Evolutionary conservation across 1,140 invertebrate species (phyloP).

Genomic region (Lithobius niger): DNA sequence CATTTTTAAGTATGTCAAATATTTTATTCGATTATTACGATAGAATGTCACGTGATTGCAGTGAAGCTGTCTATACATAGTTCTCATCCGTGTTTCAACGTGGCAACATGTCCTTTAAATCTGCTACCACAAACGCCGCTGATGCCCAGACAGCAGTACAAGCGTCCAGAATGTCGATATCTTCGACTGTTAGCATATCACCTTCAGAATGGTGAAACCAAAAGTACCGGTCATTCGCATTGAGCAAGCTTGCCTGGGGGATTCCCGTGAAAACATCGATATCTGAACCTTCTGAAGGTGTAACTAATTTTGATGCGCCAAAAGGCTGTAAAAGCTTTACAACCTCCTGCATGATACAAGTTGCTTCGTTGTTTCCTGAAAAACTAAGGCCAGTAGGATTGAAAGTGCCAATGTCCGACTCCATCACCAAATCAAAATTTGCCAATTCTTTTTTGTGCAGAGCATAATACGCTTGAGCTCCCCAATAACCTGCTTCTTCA

Average conservation of each 20-base stretch:
- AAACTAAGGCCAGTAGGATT: conserved; percentile 48
- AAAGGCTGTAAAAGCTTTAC: conserved; percentile 30
- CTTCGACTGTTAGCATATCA: conserved; percentile 60
- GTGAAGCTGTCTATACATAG: too few relatives aligned
- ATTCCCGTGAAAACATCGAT: conserved; percentile 36
- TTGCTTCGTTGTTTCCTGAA: conserved; percentile 39
- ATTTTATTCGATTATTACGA: too few relatives aligned
- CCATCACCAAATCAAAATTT: conserved; percentile 57
- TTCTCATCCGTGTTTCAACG: too few relatives aligned
- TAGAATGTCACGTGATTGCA: too few relatives aligned
- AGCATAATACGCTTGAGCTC: conserved; percentile 48
- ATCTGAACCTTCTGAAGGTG: conserved; percentile 20
- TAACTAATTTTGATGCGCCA: conserved; percentile 19
- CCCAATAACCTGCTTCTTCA: conserved; percentile 58
- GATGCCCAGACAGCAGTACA: conserved; percentile 60
- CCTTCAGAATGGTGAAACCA: conserved; percentile 67
- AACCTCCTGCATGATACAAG: conserved; percentile 49
- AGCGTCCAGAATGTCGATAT: conserved; percentile 48
- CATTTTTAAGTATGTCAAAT: too few relatives aligned
- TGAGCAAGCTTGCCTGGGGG: conserved; percentile 51
- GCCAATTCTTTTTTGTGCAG: conserved; percentile 43
- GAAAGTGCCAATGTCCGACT: conserved; percentile 73
- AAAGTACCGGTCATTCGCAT: conserved; percentile 57
- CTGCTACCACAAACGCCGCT: conserved; percentile 54
- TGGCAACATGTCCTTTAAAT: conserved; percentile 51